A percentile compares a stretch with the other conserved stretches of the same genome.
phyloP scores from a whole-genome alignment of 2,113 vertebrate genomes.

The Gyps fulvus region DNA sequence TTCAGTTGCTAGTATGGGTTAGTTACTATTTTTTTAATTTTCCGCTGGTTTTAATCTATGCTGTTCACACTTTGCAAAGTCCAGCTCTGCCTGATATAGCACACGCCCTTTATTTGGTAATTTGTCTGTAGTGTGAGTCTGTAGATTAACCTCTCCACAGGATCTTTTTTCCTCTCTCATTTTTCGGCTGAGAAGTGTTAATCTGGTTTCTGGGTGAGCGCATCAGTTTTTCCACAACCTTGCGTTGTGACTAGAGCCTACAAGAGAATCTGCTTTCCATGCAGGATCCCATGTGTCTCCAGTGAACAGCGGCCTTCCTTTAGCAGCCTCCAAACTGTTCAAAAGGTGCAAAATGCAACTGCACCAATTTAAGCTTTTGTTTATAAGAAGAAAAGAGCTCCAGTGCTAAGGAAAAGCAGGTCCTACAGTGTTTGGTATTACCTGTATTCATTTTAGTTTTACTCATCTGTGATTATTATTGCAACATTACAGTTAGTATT shows the following conservation, averaged over 20 bases:
- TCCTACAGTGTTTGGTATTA: neutral
- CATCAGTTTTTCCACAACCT: neutral
- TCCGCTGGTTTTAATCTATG: neutral
- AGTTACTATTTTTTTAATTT: neutral
- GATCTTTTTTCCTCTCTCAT: neutral
- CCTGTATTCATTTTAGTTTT: neutral
- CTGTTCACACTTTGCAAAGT: neutral
- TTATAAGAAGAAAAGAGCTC: neutral
- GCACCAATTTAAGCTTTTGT: neutral
- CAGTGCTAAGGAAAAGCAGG: neutral
- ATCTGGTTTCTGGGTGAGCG: neutral
- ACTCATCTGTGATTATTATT: neutral
- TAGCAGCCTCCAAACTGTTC: neutral
- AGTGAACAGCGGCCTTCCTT: neutral
- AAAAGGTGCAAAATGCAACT: neutral
- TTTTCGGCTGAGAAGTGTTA: neutral
- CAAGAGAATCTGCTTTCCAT: neutral
- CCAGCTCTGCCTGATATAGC: neutral
- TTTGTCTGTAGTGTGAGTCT: neutral
- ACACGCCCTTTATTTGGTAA: rapidly evolving
- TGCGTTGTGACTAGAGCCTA: neutral
- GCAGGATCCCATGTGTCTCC: neutral
- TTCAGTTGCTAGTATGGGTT: neutral
- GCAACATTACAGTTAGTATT: neutral
- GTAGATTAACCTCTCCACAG: neutral